A percentile compares a stretch with the other conserved stretches of the same genome.
Evolutionary conservation across 2,888 invertebrate genomes (phyloP).

Genomic region (Acanthopleura granulata): DNA sequence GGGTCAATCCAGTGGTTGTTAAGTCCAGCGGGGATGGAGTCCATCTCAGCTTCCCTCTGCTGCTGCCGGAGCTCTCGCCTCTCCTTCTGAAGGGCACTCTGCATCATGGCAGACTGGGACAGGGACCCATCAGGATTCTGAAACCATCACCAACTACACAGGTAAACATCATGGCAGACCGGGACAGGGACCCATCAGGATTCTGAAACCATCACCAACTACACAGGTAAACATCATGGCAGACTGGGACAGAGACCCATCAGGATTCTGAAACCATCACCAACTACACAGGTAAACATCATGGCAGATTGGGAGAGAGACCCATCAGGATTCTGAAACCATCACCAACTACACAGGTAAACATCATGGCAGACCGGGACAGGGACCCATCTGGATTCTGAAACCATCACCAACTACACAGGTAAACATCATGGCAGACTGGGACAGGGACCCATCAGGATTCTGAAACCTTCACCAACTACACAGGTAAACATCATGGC

Average conservation of each 20-base stretch:
- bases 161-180: constrained; percentile 99
- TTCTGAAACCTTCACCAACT: constrained; percentile 74
- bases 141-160: constrained; percentile 18
- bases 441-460: constrained; percentile 98
- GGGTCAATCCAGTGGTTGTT: constrained; percentile 98
- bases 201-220: constrained; percentile 74
- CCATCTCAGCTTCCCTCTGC: constrained; percentile 87
- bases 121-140: constrained; percentile 97
- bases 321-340: constrained; percentile 90
- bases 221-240: too few species aligned
- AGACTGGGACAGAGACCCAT: constrained; percentile 97
- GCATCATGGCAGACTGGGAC: constrained; percentile 99
- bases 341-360: too few species aligned
- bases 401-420: constrained; percentile 18
- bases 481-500: too few species aligned
- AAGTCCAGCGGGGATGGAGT: constrained; percentile 77
- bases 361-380: constrained; percentile 99
- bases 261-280: constrained; percentile 82
- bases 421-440: constrained; percentile 99
- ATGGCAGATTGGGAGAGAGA: constrained; percentile 98
- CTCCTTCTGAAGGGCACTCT: constrained; percentile 97
- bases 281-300: too few species aligned
- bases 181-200: constrained; percentile 98
- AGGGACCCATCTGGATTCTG: constrained; percentile 97
- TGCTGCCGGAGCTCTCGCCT: constrained; percentile 87